Base-by-base conservation (phyloP, 2,888 invertebrate species). In the Muschampia plurimacula region DNA sequence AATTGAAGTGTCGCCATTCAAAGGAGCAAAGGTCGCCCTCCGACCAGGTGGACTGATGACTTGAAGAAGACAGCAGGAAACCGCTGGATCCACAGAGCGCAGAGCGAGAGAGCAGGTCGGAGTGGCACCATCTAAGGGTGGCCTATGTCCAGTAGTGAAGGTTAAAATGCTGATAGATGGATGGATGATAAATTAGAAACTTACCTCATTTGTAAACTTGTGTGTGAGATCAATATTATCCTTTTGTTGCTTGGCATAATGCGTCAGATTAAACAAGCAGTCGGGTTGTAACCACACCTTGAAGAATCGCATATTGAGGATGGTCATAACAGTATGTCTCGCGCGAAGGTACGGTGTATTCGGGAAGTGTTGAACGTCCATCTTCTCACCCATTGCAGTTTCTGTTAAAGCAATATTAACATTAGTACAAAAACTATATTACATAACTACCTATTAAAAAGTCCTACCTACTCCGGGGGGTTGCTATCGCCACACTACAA, bases 361-460 rank as follows among this genome's bases (percentile, higher is more conserved):
- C 1, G 84, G 83, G 39, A 90, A 88, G 69, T 91, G 89, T 79
- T 95, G 95, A 0, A 95, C 93, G 71, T 95, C 89, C 80, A 96
- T 94, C 75, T 91, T 89, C 69, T 95, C 92, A 5, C 97, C 97
- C 96, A 97, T 96, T 8, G 96, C 96, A n/a, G 96, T 96, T 83
- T 96, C 96, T 96, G 85, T 22, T 22, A 22, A 22, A 22, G 22
- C 22, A 22, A 22, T 22, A 22, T 22, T 22, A 22, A 22, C 22
- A 22, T 22, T 22, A 22, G 22, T 22, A 22, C 22, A 22, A 22
- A 0, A 22, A 22, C 22, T 22, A 22, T 22, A 22, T 22, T 22
- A n/a, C 22, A 22, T 22, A 22, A 22, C 22, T 22, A 22, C 22
- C 22, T 22, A 22, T 22, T 22, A 22, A 22, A 22, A 22, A 22